phyloP scores from a whole-genome alignment of 2,797 vertebrate genomes.

The Pyrrhura leucotis region DNA sequence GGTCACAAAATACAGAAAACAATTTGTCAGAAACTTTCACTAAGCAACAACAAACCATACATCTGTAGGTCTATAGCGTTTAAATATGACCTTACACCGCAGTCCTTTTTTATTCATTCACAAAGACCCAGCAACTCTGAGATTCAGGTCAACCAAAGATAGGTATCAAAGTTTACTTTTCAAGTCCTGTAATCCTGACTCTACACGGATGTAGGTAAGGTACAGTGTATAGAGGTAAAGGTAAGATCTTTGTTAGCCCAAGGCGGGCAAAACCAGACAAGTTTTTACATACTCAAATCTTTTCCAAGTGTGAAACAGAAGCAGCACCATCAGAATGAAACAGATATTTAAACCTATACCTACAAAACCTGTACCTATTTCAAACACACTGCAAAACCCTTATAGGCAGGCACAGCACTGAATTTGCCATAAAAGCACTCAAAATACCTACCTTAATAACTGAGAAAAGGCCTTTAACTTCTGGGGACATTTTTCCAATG shows the following conservation, averaged over 20 bases:
- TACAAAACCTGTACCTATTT: background rate
- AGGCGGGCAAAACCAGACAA: background rate
- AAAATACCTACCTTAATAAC: background rate
- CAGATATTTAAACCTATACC: background rate
- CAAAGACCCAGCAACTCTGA: background rate
- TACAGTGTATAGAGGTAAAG: background rate
- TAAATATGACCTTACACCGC: background rate
- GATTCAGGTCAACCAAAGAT: background rate
- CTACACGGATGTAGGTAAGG: background rate
- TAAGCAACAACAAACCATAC: background rate
- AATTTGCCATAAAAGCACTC: background rate
- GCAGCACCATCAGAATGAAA: background rate
- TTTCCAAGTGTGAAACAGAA: background rate
- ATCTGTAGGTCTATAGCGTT: background rate
- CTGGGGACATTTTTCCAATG: background rate
- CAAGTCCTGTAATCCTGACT: background rate
- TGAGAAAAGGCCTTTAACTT: background rate
- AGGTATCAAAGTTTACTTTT: background rate
- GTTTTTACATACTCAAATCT: background rate
- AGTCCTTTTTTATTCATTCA: background rate
- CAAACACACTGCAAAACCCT: background rate
- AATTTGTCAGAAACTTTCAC: background rate
- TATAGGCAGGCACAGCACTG: rapidly evolving
- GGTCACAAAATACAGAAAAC: background rate
- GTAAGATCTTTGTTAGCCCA: background rate